A percentile compares a stretch with the other conserved stretches of the same genome.
Evolutionary conservation across 2,888 invertebrate species (phyloP).

Genomic region (Crossocerus cetratus): DNA sequence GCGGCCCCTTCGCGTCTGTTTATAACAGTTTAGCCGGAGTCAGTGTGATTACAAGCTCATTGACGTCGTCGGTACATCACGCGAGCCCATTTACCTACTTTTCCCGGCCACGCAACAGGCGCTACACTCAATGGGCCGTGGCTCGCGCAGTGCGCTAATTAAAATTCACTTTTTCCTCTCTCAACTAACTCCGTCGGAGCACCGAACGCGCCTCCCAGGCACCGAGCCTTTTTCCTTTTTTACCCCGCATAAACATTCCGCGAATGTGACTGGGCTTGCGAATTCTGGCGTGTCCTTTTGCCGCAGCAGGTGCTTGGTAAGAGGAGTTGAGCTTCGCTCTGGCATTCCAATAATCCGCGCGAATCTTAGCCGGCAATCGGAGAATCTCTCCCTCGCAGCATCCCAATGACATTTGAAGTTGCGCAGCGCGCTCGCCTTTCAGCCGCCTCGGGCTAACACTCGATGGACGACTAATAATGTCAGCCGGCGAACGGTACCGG

Average conservation of each 20-base stretch:
- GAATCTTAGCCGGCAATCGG: too few species aligned
- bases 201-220: slow-evolving; percentile 2
- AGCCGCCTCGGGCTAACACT: not conserved
- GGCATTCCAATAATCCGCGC: too few species aligned
- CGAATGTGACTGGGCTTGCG: too few species aligned
- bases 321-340: too few species aligned
- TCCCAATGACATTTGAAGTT: not conserved
- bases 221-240: not conserved
- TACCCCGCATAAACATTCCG: too few species aligned
- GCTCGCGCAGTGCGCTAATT: slow-evolving; percentile 41
- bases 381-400: not conserved
- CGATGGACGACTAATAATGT: not conserved
- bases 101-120: slow-evolving; percentile 43
- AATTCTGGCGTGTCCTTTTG: too few species aligned
- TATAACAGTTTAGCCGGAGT: slow-evolving; percentile 48
- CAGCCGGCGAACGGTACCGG: not conserved
- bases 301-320: too few species aligned
- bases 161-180: slow-evolving; percentile 19
- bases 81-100: slow-evolving; percentile 60
- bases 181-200: not conserved
- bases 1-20: slow-evolving; percentile 26
- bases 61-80: slow-evolving; percentile 50
- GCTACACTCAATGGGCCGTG: slow-evolving; percentile 18
- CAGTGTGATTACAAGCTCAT: slow-evolving; percentile 55
- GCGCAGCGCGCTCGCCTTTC: not conserved